phyloP scores from a whole-genome alignment of 2,888 invertebrate genomes.

The Ophioninae sp. region DNA sequence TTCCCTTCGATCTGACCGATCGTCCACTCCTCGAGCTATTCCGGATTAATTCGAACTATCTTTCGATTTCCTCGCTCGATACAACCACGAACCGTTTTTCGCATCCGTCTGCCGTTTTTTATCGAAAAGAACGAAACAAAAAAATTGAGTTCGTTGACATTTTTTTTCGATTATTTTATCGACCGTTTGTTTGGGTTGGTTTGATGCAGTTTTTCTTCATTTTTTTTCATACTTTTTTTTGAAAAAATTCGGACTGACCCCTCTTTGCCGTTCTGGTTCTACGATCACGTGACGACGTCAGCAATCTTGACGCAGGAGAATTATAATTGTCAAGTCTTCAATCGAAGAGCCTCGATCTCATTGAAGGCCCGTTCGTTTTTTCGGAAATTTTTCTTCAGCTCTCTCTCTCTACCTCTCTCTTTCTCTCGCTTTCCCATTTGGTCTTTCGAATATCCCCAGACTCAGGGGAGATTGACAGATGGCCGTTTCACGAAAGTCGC shows the following conservation, averaged over 20 bases:
- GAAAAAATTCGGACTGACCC: slow-evolving; percentile 36
- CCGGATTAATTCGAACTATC: slow-evolving; percentile 58
- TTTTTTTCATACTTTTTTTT: neutral
- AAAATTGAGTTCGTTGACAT: neutral
- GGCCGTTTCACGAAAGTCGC: slow-evolving; percentile 53
- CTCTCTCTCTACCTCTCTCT: slow-evolving; percentile 6
- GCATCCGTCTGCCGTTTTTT: slow-evolving; percentile 29
- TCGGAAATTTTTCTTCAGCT: neutral
- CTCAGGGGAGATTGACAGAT: slow-evolving; percentile 55
- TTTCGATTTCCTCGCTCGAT: slow-evolving; percentile 38
- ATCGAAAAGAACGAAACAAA: slow-evolving; percentile 11
- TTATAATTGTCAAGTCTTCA: slow-evolving; percentile 24
- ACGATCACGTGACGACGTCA: slow-evolving; percentile 25
- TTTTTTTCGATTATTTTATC: slow-evolving; percentile 9
- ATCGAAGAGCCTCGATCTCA: slow-evolving; percentile 1
- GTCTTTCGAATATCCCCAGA: slow-evolving; percentile 12
- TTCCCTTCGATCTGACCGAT: slow-evolving; percentile 63
- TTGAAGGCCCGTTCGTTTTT: neutral
- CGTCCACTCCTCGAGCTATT: slow-evolving; percentile 32
- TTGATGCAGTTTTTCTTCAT: neutral
- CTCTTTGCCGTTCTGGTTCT: slow-evolving; percentile 30
- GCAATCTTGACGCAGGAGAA: neutral
- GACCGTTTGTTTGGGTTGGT: neutral
- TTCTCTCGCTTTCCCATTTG: neutral
- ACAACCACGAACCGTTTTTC: slow-evolving; percentile 31